A percentile compares a stretch with the other conserved stretches of the same genome.
Conservation (phyloP, 2,113 vertebrate species). For the Neogale vison region DNA sequence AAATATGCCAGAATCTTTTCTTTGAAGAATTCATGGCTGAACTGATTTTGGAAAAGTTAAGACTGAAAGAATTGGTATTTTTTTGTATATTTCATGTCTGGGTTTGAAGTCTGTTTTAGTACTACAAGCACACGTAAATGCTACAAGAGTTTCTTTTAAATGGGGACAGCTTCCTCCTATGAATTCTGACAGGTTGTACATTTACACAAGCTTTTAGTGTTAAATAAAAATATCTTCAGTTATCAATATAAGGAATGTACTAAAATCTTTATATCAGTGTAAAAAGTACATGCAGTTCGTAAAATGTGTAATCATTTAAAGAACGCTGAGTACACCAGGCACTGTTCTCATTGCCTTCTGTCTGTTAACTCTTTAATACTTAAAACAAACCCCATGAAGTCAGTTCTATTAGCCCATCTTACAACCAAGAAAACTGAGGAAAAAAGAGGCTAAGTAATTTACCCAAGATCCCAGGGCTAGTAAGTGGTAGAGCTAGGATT, state of each 20-base stretch:
- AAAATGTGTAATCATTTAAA: neutral
- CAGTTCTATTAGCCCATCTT: neutral
- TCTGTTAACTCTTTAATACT: slow-evolving; percentile 25
- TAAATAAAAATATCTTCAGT: slow-evolving; percentile 29
- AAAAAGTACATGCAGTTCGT: slow-evolving; percentile 30
- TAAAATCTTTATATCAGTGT: slow-evolving; percentile 22
- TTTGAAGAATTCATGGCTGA: slow-evolving; percentile 56
- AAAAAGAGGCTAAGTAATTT: slow-evolving; percentile 2
- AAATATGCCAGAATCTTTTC: slow-evolving; percentile 59
- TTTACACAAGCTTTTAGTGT: slow-evolving; percentile 44
- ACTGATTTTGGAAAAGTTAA: slow-evolving; percentile 48
- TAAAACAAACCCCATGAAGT: neutral
- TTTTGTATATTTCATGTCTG: neutral
- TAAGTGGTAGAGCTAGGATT: neutral
- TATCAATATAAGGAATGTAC: neutral
- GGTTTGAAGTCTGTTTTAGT: slow-evolving; percentile 34
- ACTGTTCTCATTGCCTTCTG: neutral
- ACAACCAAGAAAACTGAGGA: neutral
- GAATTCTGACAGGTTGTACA: neutral
- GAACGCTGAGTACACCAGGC: neutral
- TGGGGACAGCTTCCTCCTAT: neutral
- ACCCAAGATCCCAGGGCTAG: neutral
- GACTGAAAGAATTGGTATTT: neutral
- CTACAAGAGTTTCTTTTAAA: slow-evolving; percentile 41
- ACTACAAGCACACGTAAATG: neutral